Conservation (phyloP, 2,888 invertebrate genomes). For the Pollenia angustigena region DNA sequence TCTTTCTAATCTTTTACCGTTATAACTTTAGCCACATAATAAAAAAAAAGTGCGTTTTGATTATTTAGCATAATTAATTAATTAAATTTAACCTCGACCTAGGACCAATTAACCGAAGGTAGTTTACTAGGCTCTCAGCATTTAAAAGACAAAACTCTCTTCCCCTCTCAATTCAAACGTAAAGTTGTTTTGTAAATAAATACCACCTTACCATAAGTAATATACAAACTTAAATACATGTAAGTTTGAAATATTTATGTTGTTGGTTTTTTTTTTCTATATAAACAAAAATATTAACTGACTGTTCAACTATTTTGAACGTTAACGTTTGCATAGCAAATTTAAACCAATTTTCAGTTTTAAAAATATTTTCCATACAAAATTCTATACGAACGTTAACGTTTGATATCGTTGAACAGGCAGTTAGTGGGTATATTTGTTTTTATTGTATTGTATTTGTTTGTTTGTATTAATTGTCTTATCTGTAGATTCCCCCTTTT, state of each 20-base stretch:
- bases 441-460: neutral
- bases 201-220: no score
- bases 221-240: no score
- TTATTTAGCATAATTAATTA: conserved; percentile 58
- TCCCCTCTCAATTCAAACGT: neutral
- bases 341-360: no score
- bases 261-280: neutral
- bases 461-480: neutral
- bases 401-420: no score
- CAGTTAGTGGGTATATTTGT: no score
- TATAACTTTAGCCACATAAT: neutral
- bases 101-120: conserved; percentile 83
- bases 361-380: no score
- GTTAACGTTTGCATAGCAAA: no score
- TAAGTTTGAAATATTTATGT: neutral
- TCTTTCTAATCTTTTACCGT: neutral
- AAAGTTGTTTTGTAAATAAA: conserved; percentile 19
- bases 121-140: conserved; percentile 79
- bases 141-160: conserved; percentile 3
- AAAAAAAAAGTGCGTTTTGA: neutral
- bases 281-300: neutral
- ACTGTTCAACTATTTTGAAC: no score
- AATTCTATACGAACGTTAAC: no score
- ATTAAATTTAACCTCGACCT: conserved; percentile 79
- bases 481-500: conserved; percentile 26